A percentile compares a stretch with the other conserved stretches of the same genome.
Conservation (phyloP, 2,113 vertebrate species). For the Noturus placidus region DNA sequence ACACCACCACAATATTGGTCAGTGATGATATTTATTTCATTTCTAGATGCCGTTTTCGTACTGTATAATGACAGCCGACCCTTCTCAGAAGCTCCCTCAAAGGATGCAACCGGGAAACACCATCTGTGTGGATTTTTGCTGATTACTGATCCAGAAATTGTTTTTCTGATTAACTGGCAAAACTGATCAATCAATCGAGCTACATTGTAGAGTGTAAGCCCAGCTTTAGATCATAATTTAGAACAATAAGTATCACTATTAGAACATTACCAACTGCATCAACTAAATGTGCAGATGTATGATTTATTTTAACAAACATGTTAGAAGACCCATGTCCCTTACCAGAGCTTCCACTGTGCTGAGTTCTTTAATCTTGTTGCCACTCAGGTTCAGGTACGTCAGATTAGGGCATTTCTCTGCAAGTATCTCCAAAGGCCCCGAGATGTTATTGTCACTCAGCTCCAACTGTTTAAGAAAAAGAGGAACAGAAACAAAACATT, state of each 20-base stretch:
- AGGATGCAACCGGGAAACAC: no score
- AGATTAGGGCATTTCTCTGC: conserved; percentile 79
- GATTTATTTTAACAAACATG: background rate
- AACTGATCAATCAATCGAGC: no score
- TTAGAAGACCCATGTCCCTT: conserved; percentile 48
- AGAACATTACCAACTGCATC: background rate
- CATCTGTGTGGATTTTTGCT: no score
- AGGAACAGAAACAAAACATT: background rate
- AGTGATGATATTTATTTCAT: no score
- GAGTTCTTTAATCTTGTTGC: conserved; percentile 84
- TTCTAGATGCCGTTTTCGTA: no score
- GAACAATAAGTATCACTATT: background rate
- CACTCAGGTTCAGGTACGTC: conserved; percentile 82
- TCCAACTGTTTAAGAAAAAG: conserved; percentile 71
- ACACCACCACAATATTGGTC: no score
- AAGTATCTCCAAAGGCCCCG: conserved; percentile 76
- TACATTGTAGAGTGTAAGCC: background rate
- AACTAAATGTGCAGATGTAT: background rate
- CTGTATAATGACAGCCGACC: no score
- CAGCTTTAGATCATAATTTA: background rate
- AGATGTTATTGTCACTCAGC: conserved; percentile 80
- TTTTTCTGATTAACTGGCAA: no score
- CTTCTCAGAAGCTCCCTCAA: no score
- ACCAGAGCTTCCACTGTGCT: conserved; percentile 80
- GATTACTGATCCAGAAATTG: no score